Evolutionary conservation across 2,113 vertebrate genomes (phyloP).

Genomic region (Chelonoidis abingdonii): DNA sequence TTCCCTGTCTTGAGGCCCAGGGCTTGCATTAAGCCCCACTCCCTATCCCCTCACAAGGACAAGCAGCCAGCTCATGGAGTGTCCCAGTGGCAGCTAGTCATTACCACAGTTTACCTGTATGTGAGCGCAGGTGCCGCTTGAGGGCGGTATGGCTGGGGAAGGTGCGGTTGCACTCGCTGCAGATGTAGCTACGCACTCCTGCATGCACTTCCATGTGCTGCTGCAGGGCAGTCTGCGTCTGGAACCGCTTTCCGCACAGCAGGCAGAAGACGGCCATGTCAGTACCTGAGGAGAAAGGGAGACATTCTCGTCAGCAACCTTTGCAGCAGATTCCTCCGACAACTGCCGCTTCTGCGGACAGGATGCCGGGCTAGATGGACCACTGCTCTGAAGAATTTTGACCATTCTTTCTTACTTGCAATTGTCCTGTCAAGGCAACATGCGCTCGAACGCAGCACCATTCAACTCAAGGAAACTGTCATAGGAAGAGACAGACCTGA

Average conservation of each 20-base stretch:
- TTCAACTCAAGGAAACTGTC: not conserved
- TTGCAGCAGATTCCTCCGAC: not conserved
- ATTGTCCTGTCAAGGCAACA: not conserved
- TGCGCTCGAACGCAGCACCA: not conserved
- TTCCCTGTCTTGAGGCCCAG: not conserved
- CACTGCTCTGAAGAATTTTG: not conserved
- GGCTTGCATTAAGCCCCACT: not conserved
- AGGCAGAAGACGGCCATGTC: conserved; percentile 99
- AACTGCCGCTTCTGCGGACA: not conserved
- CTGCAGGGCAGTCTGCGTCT: conserved; percentile 95
- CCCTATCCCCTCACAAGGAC: not conserved
- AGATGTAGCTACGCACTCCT: conserved; percentile 97
- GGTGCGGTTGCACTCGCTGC: conserved; percentile 98
- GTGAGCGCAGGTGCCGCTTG: conserved; percentile 97
- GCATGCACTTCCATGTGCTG: conserved; percentile 99
- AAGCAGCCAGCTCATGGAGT: not conserved
- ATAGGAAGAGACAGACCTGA: not conserved
- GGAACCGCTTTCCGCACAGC: conserved; percentile 97
- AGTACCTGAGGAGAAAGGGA: conserved; percentile 79
- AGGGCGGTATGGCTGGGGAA: conserved; percentile 99
- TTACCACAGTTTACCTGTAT: conserved; percentile 86
- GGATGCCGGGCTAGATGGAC: not conserved
- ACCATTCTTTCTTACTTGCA: not conserved
- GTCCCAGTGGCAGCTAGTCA: not conserved
- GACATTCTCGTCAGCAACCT: not conserved